Evolutionary conservation across 2,113 vertebrate species (phyloP).

Genomic region (Marmota monax): DNA sequence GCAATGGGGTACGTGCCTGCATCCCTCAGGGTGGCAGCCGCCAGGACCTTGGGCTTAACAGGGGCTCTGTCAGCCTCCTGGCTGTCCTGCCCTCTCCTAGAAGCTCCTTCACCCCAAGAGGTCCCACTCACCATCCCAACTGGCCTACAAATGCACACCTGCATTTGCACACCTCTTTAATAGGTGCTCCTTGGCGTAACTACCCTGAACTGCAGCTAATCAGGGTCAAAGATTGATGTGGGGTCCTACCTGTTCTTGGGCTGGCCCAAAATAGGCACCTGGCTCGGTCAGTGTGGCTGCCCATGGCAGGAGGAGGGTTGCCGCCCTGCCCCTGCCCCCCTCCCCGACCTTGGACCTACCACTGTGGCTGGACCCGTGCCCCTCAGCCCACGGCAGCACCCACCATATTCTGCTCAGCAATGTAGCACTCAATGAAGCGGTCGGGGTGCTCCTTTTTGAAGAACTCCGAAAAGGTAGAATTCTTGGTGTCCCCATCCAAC

Average conservation of each 20-base stretch:
- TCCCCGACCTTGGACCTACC: background rate
- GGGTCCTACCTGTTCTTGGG: background rate
- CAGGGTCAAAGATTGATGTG: background rate
- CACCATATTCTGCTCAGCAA: constrained; percentile 99
- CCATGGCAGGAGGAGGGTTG: background rate
- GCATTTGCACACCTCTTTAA: too few species aligned
- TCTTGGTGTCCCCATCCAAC: constrained; percentile 97
- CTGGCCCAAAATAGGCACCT: background rate
- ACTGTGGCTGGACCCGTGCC: background rate
- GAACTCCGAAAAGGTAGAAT: constrained; percentile 95
- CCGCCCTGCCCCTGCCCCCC: too few species aligned
- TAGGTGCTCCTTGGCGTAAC: too few species aligned
- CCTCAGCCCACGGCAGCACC: background rate
- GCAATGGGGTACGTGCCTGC: background rate
- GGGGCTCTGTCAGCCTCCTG: background rate
- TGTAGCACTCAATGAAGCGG: constrained; percentile 97
- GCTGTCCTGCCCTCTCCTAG: background rate
- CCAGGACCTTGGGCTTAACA: background rate
- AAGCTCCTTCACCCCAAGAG: background rate
- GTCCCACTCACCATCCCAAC: background rate
- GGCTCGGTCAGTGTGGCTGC: background rate
- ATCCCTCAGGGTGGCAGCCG: background rate
- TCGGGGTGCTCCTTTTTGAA: constrained; percentile 97
- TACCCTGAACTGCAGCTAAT: background rate
- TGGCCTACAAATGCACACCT: background rate